Base-by-base conservation (phyloP, 1,140 invertebrate genomes). In the Agraylea sexmaculata region DNA sequence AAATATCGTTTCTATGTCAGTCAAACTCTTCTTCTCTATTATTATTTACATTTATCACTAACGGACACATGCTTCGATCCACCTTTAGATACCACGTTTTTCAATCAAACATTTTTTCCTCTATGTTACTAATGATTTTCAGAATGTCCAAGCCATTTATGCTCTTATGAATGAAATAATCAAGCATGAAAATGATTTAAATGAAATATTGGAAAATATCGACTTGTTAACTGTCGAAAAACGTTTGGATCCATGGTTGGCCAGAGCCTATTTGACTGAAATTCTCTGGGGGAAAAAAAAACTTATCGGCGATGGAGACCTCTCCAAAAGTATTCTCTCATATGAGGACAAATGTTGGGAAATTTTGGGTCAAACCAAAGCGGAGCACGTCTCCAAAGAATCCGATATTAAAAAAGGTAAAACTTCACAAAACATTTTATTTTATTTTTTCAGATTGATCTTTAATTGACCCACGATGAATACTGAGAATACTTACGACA, bases 241-340 rank as follows among this genome's bases (percentile, higher is more conserved):
- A 15, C 66, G 72, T 33, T 66, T 87, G 45, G 73, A 87, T 54
- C 66, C 70, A 2, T 75, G 74, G 64, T 57, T 91, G 33, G 77
- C 80, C 1, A 75, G 71, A 60, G 68, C 89, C 50, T 63, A 90
- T 4, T 76, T 88, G 43, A 78, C 82, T 27, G 87, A 91, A 59
- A 61, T 88, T 17, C 57, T 90, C n/a, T 86, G 81, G 70, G 83
- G 84, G 28, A 81, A 84, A 62, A 71, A 73, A 56, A 41, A 53
- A n/a, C 61, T 89, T 10, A 68, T 70, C 37, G 69, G 72, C 11
- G 68, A 77, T 31, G 74, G 73, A 46, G 83, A 77, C 60, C 83
- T 83, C 4, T 62, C 80, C 32, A 52, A 72, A 62, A 82, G 75
- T 25, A 66, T 87, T 46, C 53, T 76, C 29, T 58, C 61, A 34